Conservation (phyloP, 2,113 vertebrate species). For the Lophochroa leadbeateri region DNA sequence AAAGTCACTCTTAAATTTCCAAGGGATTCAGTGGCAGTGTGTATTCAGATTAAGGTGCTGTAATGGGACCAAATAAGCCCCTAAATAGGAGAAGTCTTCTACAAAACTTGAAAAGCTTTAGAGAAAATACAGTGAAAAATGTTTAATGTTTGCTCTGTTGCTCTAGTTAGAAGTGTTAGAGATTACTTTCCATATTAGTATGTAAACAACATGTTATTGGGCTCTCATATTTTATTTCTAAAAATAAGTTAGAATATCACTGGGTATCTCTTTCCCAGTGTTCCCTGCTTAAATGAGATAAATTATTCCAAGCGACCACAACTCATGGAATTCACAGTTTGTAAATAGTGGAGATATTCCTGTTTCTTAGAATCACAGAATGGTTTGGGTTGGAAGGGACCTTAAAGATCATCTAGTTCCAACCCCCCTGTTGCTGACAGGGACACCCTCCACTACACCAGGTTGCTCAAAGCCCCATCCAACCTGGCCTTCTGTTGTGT, state of each 20-base stretch:
- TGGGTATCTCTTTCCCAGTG: neutral
- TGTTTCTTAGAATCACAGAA: neutral
- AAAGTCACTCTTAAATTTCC: neutral
- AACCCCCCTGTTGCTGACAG: neutral
- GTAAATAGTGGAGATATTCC: neutral
- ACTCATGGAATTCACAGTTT: neutral
- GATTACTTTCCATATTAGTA: neutral
- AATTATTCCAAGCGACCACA: neutral
- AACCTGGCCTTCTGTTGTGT: neutral
- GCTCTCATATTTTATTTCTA: neutral
- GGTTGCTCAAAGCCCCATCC: neutral
- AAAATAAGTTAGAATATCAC: neutral
- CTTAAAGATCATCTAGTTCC: neutral
- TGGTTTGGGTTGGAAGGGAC: neutral
- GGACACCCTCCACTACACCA: neutral
- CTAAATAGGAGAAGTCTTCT: neutral
- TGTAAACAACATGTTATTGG: neutral
- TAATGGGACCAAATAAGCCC: neutral
- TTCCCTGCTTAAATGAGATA: neutral
- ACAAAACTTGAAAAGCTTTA: neutral
- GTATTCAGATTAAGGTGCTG: neutral
- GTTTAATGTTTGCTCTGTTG: neutral
- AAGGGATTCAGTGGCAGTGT: neutral
- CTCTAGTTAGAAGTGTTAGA: neutral
- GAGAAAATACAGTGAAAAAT: neutral